Evolutionary conservation across 2,888 invertebrate genomes (phyloP).

Genomic region (Amorpha juglandis): DNA sequence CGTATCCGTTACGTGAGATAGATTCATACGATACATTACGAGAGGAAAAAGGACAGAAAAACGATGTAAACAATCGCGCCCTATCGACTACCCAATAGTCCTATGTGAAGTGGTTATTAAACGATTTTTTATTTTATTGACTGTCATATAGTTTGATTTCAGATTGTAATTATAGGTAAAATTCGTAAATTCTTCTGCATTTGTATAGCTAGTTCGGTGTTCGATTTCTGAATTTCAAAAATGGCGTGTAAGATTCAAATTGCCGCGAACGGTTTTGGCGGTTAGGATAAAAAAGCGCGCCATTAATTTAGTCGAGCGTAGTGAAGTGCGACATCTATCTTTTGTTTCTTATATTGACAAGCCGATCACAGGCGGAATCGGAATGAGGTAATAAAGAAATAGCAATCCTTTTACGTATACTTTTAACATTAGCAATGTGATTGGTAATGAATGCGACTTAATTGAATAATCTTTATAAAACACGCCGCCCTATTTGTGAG

Average conservation of each 20-base stretch:
- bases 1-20: constrained; percentile 54
- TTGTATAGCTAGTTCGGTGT: not conserved
- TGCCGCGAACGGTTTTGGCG: constrained; percentile 32
- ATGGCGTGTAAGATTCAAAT: constrained; percentile 38
- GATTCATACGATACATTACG: constrained; percentile 38
- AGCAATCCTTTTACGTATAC: constrained; percentile 58
- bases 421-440: constrained; percentile 53
- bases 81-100: constrained; percentile 28
- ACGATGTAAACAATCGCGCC: constrained; percentile 63
- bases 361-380: constrained; percentile 56
- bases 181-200: not conserved
- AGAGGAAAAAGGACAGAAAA: constrained; percentile 49
- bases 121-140: constrained; percentile 39
- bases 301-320: constrained; percentile 58
- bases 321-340: constrained; percentile 66
- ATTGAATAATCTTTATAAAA: constrained; percentile 57
- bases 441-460: constrained; percentile 56
- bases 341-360: constrained; percentile 67
- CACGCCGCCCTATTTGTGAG: constrained; percentile 42
- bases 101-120: constrained; percentile 40
- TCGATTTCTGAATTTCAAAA: constrained; percentile 19
- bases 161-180: constrained; percentile 12
- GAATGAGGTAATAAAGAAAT: constrained; percentile 71
- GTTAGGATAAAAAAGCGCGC: constrained; percentile 26
- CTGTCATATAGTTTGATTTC: constrained; percentile 36